Conservation (phyloP, 2,888 invertebrate genomes). For the Amiota minor region DNA sequence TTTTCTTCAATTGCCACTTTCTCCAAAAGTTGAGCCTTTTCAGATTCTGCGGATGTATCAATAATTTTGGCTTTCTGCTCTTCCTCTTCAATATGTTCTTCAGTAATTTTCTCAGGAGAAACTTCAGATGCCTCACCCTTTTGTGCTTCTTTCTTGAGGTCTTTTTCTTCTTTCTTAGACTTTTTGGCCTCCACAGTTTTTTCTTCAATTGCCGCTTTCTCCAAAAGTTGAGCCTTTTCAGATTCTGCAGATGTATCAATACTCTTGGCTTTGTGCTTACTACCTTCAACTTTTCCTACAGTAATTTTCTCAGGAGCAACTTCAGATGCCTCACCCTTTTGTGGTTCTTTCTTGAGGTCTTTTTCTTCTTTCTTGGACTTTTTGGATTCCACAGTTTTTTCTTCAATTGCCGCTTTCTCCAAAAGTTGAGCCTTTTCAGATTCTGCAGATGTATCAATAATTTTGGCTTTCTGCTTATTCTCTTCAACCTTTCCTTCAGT, state of each 20-base stretch:
- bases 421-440: conserved; percentile 32
- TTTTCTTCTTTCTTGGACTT: conserved; percentile 37
- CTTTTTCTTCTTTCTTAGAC: conserved; percentile 37
- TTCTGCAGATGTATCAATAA: conserved; percentile 38
- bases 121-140: conserved; percentile 34
- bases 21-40: conserved; percentile 34
- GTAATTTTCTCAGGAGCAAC: conserved; percentile 48
- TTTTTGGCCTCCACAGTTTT: conserved; percentile 24
- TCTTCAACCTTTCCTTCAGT: conserved; percentile 49
- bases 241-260: conserved; percentile 22
- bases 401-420: conserved; percentile 31
- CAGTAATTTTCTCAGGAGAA: conserved; percentile 23
- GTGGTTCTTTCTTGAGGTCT: conserved; percentile 16
- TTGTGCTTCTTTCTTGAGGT: conserved; percentile 41
- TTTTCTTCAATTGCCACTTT: conserved; percentile 47
- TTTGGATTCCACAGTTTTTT: conserved; percentile 33
- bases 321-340: conserved; percentile 35
- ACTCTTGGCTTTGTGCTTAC: conserved; percentile 13
- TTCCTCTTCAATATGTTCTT: conserved; percentile 34
- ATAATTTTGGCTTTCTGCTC: not conserved
- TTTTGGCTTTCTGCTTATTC: conserved; percentile 40
- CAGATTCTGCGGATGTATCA: conserved; percentile 38
- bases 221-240: conserved; percentile 8
- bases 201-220: conserved; percentile 29
- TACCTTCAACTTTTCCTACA: conserved; percentile 31